These are phyloP conservation scores for Anagrus nilaparvatae DNA, from an alignment of 1,140 invertebrate genomes.

Conservation along the genomic window DNA sequence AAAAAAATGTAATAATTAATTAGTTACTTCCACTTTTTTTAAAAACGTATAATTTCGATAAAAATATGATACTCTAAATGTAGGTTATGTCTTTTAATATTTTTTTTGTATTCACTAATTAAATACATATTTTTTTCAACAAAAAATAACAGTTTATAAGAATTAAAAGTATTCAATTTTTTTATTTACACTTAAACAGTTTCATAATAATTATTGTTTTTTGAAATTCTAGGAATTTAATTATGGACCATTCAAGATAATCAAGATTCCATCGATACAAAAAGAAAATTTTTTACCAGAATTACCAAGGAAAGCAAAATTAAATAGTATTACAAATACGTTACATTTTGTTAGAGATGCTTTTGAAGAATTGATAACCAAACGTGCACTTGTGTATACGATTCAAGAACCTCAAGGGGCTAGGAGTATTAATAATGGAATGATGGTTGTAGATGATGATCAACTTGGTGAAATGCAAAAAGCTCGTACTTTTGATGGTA, in stretches of 20 bases:
- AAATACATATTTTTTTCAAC: no score
- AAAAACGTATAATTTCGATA: no score
- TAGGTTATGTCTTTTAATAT: no score
- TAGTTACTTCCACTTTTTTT: no score
- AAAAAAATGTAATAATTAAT: no score
- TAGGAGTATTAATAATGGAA: constrained; percentile 21
- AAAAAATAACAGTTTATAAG: no score
- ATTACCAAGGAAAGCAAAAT: constrained; percentile 25
- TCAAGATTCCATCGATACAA: constrained; percentile 30
- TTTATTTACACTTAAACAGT: no score
- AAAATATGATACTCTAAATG: no score
- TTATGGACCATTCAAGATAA: constrained; percentile 35
- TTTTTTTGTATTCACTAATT: no score
- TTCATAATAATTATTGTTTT: no score
- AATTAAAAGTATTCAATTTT: no score
- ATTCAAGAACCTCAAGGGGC: constrained; percentile 25
- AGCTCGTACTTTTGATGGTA: constrained; percentile 7
- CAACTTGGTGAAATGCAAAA: constrained; percentile 24
- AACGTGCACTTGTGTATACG: constrained; percentile 36
- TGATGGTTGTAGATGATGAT: constrained; percentile 35
- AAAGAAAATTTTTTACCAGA: constrained; percentile 26
- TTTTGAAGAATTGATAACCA: constrained; percentile 33
- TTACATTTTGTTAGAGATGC: constrained; percentile 31
- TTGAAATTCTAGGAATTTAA: constrained; percentile 29
- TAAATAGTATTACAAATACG: constrained; percentile 26